phyloP scores from a whole-genome alignment of 1,140 invertebrate genomes.

The Meteorus sp. region DNA sequence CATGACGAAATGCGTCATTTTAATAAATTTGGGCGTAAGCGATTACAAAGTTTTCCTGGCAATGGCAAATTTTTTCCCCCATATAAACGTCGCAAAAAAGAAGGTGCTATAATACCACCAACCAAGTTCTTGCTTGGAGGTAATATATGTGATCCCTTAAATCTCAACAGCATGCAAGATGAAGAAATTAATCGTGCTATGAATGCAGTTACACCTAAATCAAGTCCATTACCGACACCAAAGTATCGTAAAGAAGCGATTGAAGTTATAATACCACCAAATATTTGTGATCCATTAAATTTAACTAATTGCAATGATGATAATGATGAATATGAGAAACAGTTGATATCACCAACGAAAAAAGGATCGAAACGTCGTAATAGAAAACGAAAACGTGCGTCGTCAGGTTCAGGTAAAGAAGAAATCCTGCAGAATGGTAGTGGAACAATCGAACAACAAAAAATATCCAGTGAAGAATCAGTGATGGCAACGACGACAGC shows the following conservation, averaged over 20 bases:
- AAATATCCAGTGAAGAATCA: constrained; percentile 34
- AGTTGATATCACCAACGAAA: constrained; percentile 68
- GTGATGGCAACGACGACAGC: neutral
- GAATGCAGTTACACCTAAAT: constrained; percentile 86
- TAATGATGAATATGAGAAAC: constrained; percentile 77
- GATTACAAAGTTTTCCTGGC: constrained; percentile 60
- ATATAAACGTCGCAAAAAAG: constrained; percentile 72
- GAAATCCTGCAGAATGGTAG: constrained; percentile 31
- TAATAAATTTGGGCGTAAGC: constrained; percentile 58
- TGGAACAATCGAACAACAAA: constrained; percentile 39
- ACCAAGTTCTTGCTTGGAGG: constrained; percentile 94
- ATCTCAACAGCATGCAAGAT: constrained; percentile 89
- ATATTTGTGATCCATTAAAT: constrained; percentile 89
- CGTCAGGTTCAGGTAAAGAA: constrained; percentile 60
- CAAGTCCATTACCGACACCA: constrained; percentile 86
- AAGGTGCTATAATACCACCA: constrained; percentile 73
- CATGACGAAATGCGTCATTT: constrained; percentile 54
- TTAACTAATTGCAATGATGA: constrained; percentile 76
- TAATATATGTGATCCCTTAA: constrained; percentile 92
- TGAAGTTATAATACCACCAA: constrained; percentile 89
- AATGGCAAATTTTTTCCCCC: constrained; percentile 56
- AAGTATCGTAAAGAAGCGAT: constrained; percentile 79
- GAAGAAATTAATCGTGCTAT: constrained; percentile 83
- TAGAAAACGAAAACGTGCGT: constrained; percentile 59
- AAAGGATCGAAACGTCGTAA: constrained; percentile 63